Base-by-base conservation (phyloP, 2,113 vertebrate species). In the Eupsittula cactorum region DNA sequence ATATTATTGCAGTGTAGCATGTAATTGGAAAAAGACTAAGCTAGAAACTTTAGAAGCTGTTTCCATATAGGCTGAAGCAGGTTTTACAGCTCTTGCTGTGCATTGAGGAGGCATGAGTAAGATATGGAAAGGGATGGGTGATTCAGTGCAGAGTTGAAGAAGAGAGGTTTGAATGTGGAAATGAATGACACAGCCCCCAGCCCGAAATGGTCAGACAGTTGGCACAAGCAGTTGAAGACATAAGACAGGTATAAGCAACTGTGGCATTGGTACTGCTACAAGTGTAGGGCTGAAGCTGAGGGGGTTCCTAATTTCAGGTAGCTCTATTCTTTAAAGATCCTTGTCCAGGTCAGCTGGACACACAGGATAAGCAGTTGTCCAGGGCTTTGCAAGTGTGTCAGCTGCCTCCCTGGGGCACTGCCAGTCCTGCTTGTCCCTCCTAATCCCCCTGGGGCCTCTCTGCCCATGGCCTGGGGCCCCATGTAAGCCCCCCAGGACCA, bases 401-500 rank as follows among this genome's bases (percentile, higher is more conserved):
- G 16, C 29, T 24, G 16, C 65, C 50, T 46, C 25, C 55, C 11
- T 71, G 63, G 31, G 53, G 41, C 24, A 11, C 23, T 1, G 3
- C 13, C 49, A 53, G 16, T 9, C 33, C n/a, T 39, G 12, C 11
- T 15, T 70, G 15, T 10, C 12, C 4, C 25, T 42, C 37, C 19
- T 27, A 23, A 15, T 41, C 7, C 3, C 12, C 5, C 49, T 7
- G 9, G 19, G n/a, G 11, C 21, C 29, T 62, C 12, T 16, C 24
- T 41, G 18, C 6, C 35, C 18, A 15, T 16, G 6, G n/a, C 10
- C 15, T 24, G 37, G 59, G 23, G 37, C 10, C 6, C 21, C 16
- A 16, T 15, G 37, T 42, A 65, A 74, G 8, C 3, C 6, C 13
- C 23, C 13, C 0, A 0, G 6, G 20, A 14, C 17, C 16, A 5